Evolutionary conservation across 1,140 invertebrate species (phyloP).

Genomic region (Lepidurus arcticus): DNA sequence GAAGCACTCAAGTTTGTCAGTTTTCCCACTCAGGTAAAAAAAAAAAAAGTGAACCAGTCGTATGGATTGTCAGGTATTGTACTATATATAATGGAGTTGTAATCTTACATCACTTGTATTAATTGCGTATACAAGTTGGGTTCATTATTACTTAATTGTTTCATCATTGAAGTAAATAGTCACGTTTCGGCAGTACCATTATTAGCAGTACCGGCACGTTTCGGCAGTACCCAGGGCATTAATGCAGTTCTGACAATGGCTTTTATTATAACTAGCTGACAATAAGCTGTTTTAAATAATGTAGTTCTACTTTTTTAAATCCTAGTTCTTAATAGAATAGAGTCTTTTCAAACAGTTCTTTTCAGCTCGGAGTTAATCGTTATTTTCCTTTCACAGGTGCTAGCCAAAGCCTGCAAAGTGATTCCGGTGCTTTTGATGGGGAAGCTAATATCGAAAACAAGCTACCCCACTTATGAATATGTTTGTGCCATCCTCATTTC

Average conservation of each 20-base stretch:
- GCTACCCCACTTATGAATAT: conserved; percentile 91
- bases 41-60: too few relatives aligned
- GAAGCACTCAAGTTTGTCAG: conserved; percentile 97
- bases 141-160: neutral
- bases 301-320: neutral
- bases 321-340: neutral
- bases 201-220: too few relatives aligned
- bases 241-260: too few relatives aligned
- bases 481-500: conserved; percentile 83
- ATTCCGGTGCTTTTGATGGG: conserved; percentile 99
- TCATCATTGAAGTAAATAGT: neutral
- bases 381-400: conserved; percentile 54
- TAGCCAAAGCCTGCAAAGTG: conserved; percentile 90
- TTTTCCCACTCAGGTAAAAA: conserved; percentile 85
- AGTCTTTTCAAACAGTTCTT: neutral
- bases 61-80: too few relatives aligned
- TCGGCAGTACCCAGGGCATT: neutral
- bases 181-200: neutral
- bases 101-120: too few relatives aligned
- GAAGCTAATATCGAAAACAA: conserved; percentile 76
- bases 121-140: too few relatives aligned
- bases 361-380: conserved; percentile 14
- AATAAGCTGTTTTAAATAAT: too few relatives aligned
- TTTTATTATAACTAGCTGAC: too few relatives aligned
- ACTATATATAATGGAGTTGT: too few relatives aligned